phyloP scores from a whole-genome alignment of 2,797 vertebrate genomes.

The Enteromius unitaeniatus region DNA sequence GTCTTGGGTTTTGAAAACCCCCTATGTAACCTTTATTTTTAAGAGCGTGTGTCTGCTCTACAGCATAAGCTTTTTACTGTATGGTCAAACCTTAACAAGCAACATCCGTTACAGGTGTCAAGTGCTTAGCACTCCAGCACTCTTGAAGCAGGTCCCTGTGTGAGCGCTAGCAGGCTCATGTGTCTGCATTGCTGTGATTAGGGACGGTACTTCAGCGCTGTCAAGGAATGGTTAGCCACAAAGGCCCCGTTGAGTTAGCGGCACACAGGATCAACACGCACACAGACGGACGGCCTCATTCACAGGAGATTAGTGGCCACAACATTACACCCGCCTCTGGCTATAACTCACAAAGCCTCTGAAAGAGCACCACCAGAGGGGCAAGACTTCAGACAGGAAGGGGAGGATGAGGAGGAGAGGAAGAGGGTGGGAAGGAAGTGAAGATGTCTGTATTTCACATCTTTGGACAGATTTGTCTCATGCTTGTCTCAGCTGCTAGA shows the following conservation, averaged over 20 bases:
- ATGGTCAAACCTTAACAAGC: constrained; percentile 3
- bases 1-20: not conserved
- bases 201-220: constrained; percentile 15
- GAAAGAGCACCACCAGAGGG: not conserved
- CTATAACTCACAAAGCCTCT: constrained; percentile 52
- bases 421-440: constrained; percentile 22
- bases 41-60: not conserved
- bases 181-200: constrained; percentile 41
- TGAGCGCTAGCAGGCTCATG: constrained; percentile 7
- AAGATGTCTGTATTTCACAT: constrained; percentile 3
- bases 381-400: constrained; percentile 23
- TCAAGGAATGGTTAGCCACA: not conserved
- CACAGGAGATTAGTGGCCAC: constrained; percentile 37
- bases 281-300: constrained; percentile 26
- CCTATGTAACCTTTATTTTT: not conserved
- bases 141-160: constrained; percentile 14
- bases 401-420: constrained; percentile 21
- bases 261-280: not conserved
- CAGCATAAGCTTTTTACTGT: not conserved
- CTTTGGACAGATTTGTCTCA: constrained; percentile 3
- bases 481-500: not conserved
- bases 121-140: constrained; percentile 2
- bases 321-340: constrained; percentile 71
- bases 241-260: constrained; percentile 22
- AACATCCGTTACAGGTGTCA: constrained; percentile 45